phyloP scores from a whole-genome alignment of 2,113 vertebrate species.

The Leptodactylus fuscus region DNA sequence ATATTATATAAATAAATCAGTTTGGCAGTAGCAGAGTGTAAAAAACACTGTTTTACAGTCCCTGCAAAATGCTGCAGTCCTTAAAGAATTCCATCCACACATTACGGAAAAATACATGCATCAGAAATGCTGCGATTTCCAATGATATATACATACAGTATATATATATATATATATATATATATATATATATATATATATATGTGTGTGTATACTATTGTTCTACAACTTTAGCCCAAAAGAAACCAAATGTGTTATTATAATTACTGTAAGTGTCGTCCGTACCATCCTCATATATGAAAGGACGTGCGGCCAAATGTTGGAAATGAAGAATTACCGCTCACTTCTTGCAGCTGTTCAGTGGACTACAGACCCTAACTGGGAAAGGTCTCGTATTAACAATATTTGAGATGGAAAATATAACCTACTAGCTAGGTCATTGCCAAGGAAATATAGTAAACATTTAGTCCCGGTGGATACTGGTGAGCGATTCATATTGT shows the following conservation, averaged over 20 bases:
- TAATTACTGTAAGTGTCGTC: slow-evolving; percentile 38
- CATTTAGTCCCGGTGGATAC: slow-evolving; percentile 43
- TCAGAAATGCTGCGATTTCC: too few relatives aligned
- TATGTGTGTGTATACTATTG: too few relatives aligned
- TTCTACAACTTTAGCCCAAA: too few relatives aligned
- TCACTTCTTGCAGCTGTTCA: slow-evolving; percentile 38
- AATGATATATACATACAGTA: too few relatives aligned
- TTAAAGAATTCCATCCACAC: too few relatives aligned
- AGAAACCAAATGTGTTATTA: background rate
- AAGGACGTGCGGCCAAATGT: slow-evolving; percentile 7
- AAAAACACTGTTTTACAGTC: too few relatives aligned
- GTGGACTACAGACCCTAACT: slow-evolving; percentile 43
- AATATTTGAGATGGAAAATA: slow-evolving; percentile 51
- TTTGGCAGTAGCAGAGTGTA: too few relatives aligned
- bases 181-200: too few relatives aligned
- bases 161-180: too few relatives aligned
- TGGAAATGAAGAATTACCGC: slow-evolving; percentile 38
- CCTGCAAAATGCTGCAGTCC: too few relatives aligned
- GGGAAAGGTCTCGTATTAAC: slow-evolving; percentile 46
- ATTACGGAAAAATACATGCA: too few relatives aligned
- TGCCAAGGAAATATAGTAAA: slow-evolving; percentile 51
- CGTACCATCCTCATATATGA: slow-evolving; percentile 19
- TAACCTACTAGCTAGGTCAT: slow-evolving; percentile 49
- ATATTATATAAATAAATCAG: too few relatives aligned
- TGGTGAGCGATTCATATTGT: slow-evolving; percentile 46